Base-by-base conservation (phyloP, 2,888 invertebrate species). In the Agonopterix alstromeriana region DNA sequence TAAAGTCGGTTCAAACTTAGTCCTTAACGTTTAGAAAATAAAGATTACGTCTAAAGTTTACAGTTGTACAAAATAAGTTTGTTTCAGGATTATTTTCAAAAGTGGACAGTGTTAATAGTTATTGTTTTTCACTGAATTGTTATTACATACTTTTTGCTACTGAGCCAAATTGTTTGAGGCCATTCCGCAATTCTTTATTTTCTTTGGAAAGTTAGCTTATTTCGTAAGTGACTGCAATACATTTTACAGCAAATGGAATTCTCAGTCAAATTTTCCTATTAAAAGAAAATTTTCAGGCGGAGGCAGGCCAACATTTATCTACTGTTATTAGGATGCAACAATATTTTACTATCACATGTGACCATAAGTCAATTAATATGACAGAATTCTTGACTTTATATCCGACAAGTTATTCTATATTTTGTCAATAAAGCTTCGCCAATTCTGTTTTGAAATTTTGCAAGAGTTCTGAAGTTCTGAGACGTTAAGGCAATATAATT, bases 81-180 rank as follows among this genome's bases (percentile, higher is more conserved):
- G 45, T 12, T 42, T 11, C 44, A 48, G 60, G 59, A 67, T 70
- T 70, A 72, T 70, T 74, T 71, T 72, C 69, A 72, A 72, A 78
- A 76, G 71, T 76, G 75, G 74, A 68, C 73, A 74, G 72, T 77
- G 77, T 77, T 79, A 78, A 79, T 78, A 73, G 78, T 73, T 70
- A 75, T 65, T 73, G 70, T 76, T 73, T 70, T 73, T 73, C 59
- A 58, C 63, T 61, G 66, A 71, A 79, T 71, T 73, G 77, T 77
- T 79, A 77, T 75, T 72, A 70, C 65, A 63, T 65, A 70, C 70
- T 77, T 78, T 77, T 78, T 78, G 75, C 71, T 68, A 68, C 69
- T 63, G 63, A 72, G 78, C 79, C 78, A 79, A 80, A 77, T 73
- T 63, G 65, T 57, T 54, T 53, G 56, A 52, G 54, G 52, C 53